Conservation (phyloP, 2,888 invertebrate species). For the Oxycera nigricornis region DNA sequence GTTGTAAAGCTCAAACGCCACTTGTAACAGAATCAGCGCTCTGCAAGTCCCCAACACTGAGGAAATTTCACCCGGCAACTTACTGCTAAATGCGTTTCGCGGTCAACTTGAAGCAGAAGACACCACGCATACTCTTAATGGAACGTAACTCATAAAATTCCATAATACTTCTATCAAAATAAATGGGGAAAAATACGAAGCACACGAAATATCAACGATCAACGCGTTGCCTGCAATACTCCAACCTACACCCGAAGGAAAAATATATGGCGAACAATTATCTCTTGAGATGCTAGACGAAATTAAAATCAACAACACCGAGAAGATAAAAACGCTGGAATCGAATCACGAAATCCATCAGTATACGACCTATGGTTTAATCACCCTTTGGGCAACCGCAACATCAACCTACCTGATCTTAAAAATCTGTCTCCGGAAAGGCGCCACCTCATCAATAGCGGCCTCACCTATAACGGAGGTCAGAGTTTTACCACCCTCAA, state of each 20-base stretch:
- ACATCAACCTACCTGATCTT: background rate
- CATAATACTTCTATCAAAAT: too few species aligned
- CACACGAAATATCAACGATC: slow-evolving; percentile 1
- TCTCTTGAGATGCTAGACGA: slow-evolving; percentile 4
- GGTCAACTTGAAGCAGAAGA: background rate
- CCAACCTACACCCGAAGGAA: slow-evolving; percentile 17
- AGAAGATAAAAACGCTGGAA: background rate
- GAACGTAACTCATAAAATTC: background rate
- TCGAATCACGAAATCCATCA: background rate
- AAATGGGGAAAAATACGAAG: too few species aligned
- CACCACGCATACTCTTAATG: background rate
- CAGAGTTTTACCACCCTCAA: background rate
- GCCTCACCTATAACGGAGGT: background rate
- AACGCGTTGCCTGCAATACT: background rate
- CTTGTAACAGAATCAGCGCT: too few species aligned
- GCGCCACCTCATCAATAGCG: background rate
- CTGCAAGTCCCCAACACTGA: too few species aligned
- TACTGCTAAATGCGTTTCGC: too few species aligned
- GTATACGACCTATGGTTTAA: background rate
- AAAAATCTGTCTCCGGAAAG: background rate
- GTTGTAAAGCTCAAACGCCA: too few species aligned
- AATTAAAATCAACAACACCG: slow-evolving; percentile 16
- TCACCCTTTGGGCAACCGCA: background rate
- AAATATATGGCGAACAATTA: background rate
- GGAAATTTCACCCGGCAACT: too few species aligned